phyloP scores from a whole-genome alignment of 2,113 vertebrate genomes.

The Geococcyx californianus region DNA sequence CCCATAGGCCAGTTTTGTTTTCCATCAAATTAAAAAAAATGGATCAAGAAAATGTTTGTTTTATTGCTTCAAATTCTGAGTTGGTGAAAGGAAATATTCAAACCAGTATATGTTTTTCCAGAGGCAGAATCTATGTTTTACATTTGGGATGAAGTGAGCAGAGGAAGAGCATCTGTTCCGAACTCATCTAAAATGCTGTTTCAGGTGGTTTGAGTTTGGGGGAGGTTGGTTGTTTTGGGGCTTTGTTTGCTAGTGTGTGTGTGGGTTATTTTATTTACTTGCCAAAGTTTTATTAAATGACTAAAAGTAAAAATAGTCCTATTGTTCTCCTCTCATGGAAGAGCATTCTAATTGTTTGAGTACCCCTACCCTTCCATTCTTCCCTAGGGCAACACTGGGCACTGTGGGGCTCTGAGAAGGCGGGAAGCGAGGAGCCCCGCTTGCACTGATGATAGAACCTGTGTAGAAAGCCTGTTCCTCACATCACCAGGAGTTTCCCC shows the following conservation, averaged over 20 bases:
- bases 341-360: background rate
- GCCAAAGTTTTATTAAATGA: background rate
- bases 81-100: background rate
- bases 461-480: background rate
- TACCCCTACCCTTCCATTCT: background rate
- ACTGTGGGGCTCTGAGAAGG: background rate
- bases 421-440: background rate
- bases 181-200: background rate
- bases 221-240: background rate
- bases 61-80: background rate
- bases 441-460: background rate
- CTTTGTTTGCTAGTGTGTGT: background rate
- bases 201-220: background rate
- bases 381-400: background rate
- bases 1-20: background rate
- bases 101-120: background rate
- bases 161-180: background rate
- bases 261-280: background rate
- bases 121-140: background rate
- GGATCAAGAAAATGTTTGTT: background rate
- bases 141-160: background rate
- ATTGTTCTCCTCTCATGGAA: background rate
- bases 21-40: background rate
- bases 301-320: background rate
- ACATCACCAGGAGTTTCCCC: background rate